phyloP scores from a whole-genome alignment of 2,797 vertebrate genomes.

The Pseudocheirus occidentalis region DNA sequence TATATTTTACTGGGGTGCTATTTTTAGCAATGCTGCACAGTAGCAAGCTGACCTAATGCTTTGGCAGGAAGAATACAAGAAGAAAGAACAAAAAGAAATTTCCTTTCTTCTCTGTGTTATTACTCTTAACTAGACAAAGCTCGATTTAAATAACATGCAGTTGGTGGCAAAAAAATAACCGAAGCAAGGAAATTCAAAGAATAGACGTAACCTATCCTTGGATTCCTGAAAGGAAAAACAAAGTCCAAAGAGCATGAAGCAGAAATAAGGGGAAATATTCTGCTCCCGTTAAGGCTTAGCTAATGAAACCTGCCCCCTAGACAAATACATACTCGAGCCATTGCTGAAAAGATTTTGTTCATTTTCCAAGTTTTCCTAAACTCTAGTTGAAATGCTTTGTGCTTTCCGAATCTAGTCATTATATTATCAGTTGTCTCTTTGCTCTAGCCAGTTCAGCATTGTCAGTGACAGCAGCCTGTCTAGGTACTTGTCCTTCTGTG shows the following conservation, averaged over 20 bases:
- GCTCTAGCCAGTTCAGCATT: not conserved
- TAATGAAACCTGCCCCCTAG: conserved; percentile 24
- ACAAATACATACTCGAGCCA: not conserved
- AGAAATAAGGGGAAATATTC: conserved; percentile 6
- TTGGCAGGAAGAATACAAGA: conserved; percentile 59
- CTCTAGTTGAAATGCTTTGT: not conserved
- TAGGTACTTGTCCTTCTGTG: not conserved
- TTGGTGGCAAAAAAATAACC: conserved; percentile 41
- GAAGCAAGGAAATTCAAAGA: conserved; percentile 32
- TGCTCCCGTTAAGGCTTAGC: conserved; percentile 9
- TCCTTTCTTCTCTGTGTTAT: conserved; percentile 21
- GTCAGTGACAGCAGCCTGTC: not conserved
- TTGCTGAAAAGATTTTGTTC: conserved; percentile 11
- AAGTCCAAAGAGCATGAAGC: not conserved
- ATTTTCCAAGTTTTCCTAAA: conserved; percentile 2
- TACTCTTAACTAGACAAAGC: conserved; percentile 45
- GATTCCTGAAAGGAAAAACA: conserved; percentile 50
- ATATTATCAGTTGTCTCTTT: not conserved
- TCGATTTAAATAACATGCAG: conserved; percentile 33
- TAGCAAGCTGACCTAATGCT: conserved; percentile 71
- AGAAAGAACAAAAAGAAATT: conserved; percentile 51
- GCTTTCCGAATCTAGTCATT: not conserved
- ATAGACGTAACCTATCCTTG: not conserved
- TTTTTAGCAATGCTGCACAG: conserved; percentile 75
- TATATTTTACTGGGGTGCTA: conserved; percentile 49